Evolutionary conservation across 2,888 invertebrate species (phyloP), one percentile per base, ranked within the genome.

Genomic region (Tenthredo distinguenda): DNA sequence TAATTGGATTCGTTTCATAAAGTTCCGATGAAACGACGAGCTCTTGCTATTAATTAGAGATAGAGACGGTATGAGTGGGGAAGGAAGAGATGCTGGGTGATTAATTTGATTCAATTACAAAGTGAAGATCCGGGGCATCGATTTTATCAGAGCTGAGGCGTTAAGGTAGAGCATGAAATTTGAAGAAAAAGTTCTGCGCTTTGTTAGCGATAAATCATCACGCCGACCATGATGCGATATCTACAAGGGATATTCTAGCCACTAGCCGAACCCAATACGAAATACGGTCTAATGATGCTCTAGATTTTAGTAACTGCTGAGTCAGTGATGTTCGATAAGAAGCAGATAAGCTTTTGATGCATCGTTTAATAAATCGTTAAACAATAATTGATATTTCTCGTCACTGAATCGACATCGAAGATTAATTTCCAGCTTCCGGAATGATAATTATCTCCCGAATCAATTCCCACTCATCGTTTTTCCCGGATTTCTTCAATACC

Each of bases 21-120:
- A 91, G 89, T 89, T 89, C 87, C 88, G 87, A 87, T 87, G 91
- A 89, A 88, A 91, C 88, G 88, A 85, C 88, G 88, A 88, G 88
- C 87, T 89, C 87, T 87, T 88, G 88, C 89, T 89, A 90, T 91
- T 91, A 90, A 89, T 89, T 89, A 90, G 88, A 88, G 89, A 90
- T 87, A 87, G 88, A 87, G 88, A 87, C 85, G 86, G 72, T 34
- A 34, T 85, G 43, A 58, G 43, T 21, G 55, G 26, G 68, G 47
- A 72, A 72, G 85, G 65, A 43, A 43, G 79, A 55, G 71, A 71
- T 81, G 71, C 76, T 34, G 87, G 87, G 87, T 91, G 90, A 91
- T 91, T 91, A 91, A 91, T 91, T 91, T 90, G 88, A 91, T 91
- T 90, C 91, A 90, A 90, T 91, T 91, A 91, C 88, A 88, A 90